Evolutionary conservation across 1,140 invertebrate species (phyloP), one percentile per base, ranked within the genome.

Genomic region (Cardiocondyla obscurior): DNA sequence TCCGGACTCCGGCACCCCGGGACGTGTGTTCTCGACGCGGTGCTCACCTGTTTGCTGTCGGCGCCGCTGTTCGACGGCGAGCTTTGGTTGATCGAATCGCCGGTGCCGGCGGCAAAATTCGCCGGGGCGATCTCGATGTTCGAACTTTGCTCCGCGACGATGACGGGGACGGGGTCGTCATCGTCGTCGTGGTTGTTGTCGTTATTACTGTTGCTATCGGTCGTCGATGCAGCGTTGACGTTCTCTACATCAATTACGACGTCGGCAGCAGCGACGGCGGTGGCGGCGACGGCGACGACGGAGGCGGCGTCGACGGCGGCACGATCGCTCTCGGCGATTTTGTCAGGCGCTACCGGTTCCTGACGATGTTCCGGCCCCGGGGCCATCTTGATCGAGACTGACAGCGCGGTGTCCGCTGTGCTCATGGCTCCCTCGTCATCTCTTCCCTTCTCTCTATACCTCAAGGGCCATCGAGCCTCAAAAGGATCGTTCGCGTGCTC

Each of bases 321-420:
- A 49, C 79, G 70, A 55, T 74, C 53, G 72, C 90, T 93, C 86
- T 94, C 94, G 74, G 94, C 93, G 72, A 85, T 94, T 95, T 96
- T 96, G 94, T 96, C 95, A 88, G 95, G 95, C 85, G 95, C 95
- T 93, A 96, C 95, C 60, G 95, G 95, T 94, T 96, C 95, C 94
- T 95, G 96, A 94, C 96, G 95, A 94, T 96, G 95, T 91, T 96
- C 95, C 92, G 95, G 95, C 94, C 95, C 95, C 95, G 95, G 95
- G 95, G 95, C 95, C 96, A 96, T 96, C 93, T 96, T 96, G 94
- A 94, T 93, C 91, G 94, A 94, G 94, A 90, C 89, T 87, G 91
- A 91, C 90, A 91, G 88, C 69, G 90, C 87, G 82, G 87, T 91
- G 65, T 92, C 89, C 46, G 77, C 86, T 72, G 82, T 88, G 60